phyloP scores from a whole-genome alignment of 2,113 vertebrate genomes.

The Alligator sinensis region DNA sequence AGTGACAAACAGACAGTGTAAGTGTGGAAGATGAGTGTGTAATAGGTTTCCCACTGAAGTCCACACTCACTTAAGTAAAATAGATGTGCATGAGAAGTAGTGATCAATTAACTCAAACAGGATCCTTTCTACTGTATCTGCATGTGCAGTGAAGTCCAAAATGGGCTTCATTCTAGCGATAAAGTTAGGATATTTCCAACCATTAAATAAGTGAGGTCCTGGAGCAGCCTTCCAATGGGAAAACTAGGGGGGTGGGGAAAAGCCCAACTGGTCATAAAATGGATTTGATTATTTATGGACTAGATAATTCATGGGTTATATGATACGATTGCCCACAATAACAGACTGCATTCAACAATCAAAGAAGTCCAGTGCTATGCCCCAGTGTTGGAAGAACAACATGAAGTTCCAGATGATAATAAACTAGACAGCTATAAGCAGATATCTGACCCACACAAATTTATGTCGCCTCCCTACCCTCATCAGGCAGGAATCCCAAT shows the following conservation, averaged over 20 bases:
- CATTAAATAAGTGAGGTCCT: background rate
- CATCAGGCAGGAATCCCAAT: background rate
- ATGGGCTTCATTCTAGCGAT: background rate
- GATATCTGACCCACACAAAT: background rate
- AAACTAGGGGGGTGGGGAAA: too few species aligned
- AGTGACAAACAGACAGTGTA: background rate
- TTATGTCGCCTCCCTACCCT: background rate
- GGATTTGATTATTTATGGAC: too few species aligned
- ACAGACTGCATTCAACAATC: too few species aligned
- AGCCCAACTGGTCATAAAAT: too few species aligned
- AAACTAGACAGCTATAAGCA: background rate
- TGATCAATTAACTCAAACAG: background rate
- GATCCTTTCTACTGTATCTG: background rate
- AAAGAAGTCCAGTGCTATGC: too few species aligned
- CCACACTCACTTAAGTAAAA: background rate
- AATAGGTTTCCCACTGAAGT: background rate
- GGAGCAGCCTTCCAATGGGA: too few species aligned
- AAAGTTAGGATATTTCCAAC: background rate
- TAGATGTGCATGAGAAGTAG: background rate
- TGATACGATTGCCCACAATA: too few species aligned
- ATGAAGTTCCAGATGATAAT: too few species aligned
- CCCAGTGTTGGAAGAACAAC: too few species aligned
- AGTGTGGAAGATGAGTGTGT: background rate
- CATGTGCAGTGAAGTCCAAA: background rate
- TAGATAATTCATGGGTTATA: too few species aligned